Evolutionary conservation across 1,140 invertebrate genomes (phyloP), one percentile per base, ranked within the genome.

Genomic region (Tribolium castaneum): DNA sequence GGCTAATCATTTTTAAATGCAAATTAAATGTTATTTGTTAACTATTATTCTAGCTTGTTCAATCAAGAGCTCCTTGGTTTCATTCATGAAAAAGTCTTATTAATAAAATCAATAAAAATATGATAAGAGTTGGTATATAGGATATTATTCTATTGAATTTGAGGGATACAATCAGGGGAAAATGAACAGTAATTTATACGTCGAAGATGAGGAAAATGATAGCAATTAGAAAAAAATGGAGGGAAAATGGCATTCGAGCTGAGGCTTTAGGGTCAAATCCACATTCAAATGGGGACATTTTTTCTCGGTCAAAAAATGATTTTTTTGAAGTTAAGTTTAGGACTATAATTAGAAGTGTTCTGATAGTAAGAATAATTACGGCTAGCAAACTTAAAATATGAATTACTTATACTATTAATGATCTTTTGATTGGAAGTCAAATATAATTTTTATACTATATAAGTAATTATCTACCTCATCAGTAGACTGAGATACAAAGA

Each of bases 381-480:
- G 83, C 82, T 80, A 86, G 83, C 75, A 84, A 77, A 76, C 85
- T 78, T 39, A 22, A n/a, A 79, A 86, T 84, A 78, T 84, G 81
- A 85, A 87, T 88, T 89, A 88, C 87, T 87, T 88, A 87, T 87
- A 87, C 86, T 87, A 79, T 82, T 83, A 0, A 81, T 79, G 88
- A 88, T 88, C 87, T 90, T 89, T 89, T 91, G 87, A 91, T 91
- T 92, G 90, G 90, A 92, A 92, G 84, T 91, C 87, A 92, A 89
- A 88, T 90, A 90, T 92, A 91, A 88, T 90, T 84, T 84, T 86
- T 91, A 92, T 91, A 91, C 86, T 92, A 91, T 90, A 90, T 89
- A 90, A 89, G 89, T 91, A 19, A 2, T 30, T 30, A 87, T 84
- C 77, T 88, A 82, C 45, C 89, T 90, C 90, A 93, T 90, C 91